These are phyloP conservation scores for Acipenser transmontanus DNA, from an alignment of 2,797 vertebrate genomes.

Conservation along the genomic window DNA sequence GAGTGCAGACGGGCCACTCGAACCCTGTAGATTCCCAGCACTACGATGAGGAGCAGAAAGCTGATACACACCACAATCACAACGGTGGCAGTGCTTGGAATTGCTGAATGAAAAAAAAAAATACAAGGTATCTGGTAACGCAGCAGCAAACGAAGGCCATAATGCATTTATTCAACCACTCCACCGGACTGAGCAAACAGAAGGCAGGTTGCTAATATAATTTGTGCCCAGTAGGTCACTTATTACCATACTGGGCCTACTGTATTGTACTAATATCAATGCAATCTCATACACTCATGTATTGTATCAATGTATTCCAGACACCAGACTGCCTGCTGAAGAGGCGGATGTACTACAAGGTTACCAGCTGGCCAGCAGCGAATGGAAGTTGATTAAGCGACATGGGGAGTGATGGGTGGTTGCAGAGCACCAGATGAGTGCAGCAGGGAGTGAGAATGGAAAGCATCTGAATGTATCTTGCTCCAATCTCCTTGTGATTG, in stretches of 20 bases:
- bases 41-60: conserved; percentile 74
- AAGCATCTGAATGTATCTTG: no score
- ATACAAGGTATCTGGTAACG: background rate
- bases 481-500: no score
- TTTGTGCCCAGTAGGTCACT: background rate
- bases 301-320: no score
- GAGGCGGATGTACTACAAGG: background rate
- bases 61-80: conserved; percentile 80
- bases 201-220: background rate
- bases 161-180: background rate
- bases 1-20: conserved; percentile 71
- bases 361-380: background rate
- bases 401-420: no score
- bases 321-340: background rate
- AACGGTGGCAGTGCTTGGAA: conserved; percentile 73
- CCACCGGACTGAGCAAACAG: background rate
- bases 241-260: background rate
- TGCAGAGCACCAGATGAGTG: no score
- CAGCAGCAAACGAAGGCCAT: background rate
- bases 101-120: conserved; percentile 50
- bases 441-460: no score
- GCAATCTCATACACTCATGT: no score
- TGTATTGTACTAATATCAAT: background rate
- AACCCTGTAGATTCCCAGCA: conserved; percentile 76
- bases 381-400: no score